A percentile compares a stretch with the other conserved stretches of the same genome.
Evolutionary conservation across 2,113 vertebrate species (phyloP).

Genomic region (Pampusana beccarii): DNA sequence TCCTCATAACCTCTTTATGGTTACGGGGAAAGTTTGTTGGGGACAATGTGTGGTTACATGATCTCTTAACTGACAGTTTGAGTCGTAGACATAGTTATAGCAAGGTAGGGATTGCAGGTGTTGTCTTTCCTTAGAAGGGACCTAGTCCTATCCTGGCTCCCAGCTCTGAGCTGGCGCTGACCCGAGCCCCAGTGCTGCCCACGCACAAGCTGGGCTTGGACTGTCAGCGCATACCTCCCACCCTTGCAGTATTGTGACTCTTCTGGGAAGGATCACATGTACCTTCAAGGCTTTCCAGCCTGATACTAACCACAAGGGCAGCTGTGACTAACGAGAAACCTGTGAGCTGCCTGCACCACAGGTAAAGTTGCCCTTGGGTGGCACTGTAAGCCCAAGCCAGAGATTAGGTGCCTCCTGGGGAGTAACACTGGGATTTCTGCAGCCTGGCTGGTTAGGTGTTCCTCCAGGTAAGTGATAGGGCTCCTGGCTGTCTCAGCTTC

Average conservation of each 20-base stretch:
- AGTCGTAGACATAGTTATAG: not conserved
- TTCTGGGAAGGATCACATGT: not conserved
- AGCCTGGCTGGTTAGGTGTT: not conserved
- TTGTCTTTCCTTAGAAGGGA: not conserved
- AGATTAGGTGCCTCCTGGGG: not conserved
- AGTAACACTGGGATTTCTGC: not conserved
- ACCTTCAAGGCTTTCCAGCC: not conserved
- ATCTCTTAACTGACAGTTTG: not conserved
- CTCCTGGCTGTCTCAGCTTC: not conserved
- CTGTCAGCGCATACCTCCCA: not conserved
- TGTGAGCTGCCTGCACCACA: not conserved
- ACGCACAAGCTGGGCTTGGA: not conserved
- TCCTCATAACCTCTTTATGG: not conserved
- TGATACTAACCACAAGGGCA: not conserved
- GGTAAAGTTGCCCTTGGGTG: not conserved
- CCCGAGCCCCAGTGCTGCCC: not conserved
- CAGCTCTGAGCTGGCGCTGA: too few species aligned
- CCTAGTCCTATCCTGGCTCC: not conserved
- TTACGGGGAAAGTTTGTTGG: not conserved
- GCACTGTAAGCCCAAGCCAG: not conserved
- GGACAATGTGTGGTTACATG: not conserved
- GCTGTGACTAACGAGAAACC: not conserved
- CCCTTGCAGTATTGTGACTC: accelerated
- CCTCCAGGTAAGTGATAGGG: not conserved
- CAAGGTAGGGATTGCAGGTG: not conserved